Base-by-base conservation (phyloP, 2,888 invertebrate genomes). In the Hartigia nigra region DNA sequence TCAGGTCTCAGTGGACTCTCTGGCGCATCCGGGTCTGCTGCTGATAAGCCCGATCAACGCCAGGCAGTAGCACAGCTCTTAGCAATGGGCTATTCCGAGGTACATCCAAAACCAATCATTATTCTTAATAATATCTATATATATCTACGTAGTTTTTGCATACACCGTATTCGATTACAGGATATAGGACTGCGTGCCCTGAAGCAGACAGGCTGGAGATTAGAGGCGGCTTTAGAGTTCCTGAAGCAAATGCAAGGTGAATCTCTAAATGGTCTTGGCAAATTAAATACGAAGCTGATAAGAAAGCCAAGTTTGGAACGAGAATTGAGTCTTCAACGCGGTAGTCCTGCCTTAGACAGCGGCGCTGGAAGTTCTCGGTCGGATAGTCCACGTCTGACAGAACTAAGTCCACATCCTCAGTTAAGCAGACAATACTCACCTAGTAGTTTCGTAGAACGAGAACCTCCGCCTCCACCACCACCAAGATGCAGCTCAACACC, bases 301-400 rank as follows among this genome's bases (percentile, higher is more conserved):
- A 94, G 97, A 77, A 97, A 97, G 90, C 97, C 97, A 70, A 97
- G 97, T 92, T 94, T 98, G 84, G 98, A 98, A 92, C 94, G 97
- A 76, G 97, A 97, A 91, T 92, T 96, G 80, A 95, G 94, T 83
- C 92, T 95, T 32, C 95, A 96, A 85, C 94, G 97, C 81, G 96
- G 96, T 76, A 97, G 97, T 90, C 97, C 98, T 12, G 97, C 97
- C 32, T 92, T 97, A 81, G 97, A 97, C 90, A 97, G 96, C 78
- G 97, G 97, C 31, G 97, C 97, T 23, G 97, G 97, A 76, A 97
- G 97, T 89, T 97, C 97, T 74, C 94, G 97, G 78, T 98, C 98
- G 11, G 98, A 98, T 90, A 97, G 97, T 91, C 97, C 97, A 31
- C 95, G 97, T 83, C 93, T 95, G 84, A 92, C 94, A 14, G 95